Conservation (phyloP, 2,888 invertebrate species). For the Tetranychus piercei region DNA sequence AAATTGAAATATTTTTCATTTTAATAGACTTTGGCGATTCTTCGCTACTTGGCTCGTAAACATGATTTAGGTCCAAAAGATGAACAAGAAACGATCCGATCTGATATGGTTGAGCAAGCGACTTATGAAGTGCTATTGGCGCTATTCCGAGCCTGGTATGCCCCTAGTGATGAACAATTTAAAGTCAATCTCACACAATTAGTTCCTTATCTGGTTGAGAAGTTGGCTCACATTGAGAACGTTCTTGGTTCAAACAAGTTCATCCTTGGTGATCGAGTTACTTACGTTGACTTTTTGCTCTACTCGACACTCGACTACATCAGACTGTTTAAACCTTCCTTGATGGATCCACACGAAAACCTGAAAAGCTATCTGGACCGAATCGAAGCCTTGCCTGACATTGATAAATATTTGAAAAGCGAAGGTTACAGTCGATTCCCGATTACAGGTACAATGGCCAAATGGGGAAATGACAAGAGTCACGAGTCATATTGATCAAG, state of each 20-base stretch:
- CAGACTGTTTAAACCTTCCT: not conserved
- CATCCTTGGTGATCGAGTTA: constrained; percentile 5
- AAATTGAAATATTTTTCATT: not conserved
- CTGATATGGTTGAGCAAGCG: constrained; percentile 34
- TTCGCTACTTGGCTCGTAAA: constrained; percentile 34
- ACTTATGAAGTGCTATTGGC: constrained; percentile 33
- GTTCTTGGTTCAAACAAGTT: constrained; percentile 6
- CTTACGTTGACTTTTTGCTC: constrained; percentile 12
- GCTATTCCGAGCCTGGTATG: constrained; percentile 32
- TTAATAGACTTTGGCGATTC: constrained; percentile 31
- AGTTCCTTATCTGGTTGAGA: not conserved
- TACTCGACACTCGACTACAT: not conserved
- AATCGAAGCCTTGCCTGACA: constrained; percentile 6
- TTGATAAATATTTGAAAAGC: constrained; percentile 3
- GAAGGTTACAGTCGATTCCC: constrained; percentile 1
- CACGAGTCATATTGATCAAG: too few relatives aligned
- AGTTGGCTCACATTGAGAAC: not conserved
- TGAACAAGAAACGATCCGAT: constrained; percentile 31
- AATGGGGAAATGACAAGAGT: not conserved
- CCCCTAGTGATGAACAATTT: not conserved
- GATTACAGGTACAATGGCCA: not conserved
- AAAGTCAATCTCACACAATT: not conserved
- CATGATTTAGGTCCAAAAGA: constrained; percentile 33
- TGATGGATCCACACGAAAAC: not conserved
- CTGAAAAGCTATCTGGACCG: not conserved